Conservation (phyloP, 2,797 vertebrate genomes). For the Characodon lateralis region DNA sequence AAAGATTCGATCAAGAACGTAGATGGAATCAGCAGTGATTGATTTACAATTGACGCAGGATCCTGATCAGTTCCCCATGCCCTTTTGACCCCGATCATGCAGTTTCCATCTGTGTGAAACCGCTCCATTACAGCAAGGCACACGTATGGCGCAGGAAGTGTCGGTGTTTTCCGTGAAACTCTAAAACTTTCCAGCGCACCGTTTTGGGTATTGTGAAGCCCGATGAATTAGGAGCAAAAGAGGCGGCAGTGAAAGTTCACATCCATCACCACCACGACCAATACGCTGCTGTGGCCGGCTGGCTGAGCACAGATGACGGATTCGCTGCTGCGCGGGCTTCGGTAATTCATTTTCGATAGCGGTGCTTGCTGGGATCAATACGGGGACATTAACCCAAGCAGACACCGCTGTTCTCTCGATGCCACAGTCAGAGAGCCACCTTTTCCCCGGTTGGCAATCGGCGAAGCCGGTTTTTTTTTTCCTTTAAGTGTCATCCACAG, state of each 20-base stretch:
- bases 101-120: not conserved
- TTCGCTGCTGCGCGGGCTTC: conserved; percentile 76
- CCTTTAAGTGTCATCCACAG: conserved; percentile 59
- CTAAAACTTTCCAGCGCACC: conserved; percentile 56
- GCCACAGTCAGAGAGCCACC: conserved; percentile 75
- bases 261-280: conserved; percentile 79
- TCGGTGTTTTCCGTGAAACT: conserved; percentile 50
- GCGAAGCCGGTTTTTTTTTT: conserved; percentile 16
- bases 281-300: conserved; percentile 76
- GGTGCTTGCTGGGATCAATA: conserved; percentile 80
- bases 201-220: conserved; percentile 62
- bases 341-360: conserved; percentile 85
- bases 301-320: conserved; percentile 81
- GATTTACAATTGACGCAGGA: conserved; percentile 30
- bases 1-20: conserved; percentile 33
- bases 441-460: conserved; percentile 64
- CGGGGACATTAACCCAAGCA: conserved; percentile 79
- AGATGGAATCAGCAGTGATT: conserved; percentile 40
- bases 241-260: conserved; percentile 76
- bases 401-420: conserved; percentile 77
- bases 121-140: conserved; percentile 2
- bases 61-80: conserved; percentile 34
- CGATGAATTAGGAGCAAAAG: conserved; percentile 71
- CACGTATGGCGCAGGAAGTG: conserved; percentile 1
- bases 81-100: conserved; percentile 37